Evolutionary conservation across 2,113 vertebrate genomes (phyloP).

Genomic region (Hemibagrus wyckioides): DNA sequence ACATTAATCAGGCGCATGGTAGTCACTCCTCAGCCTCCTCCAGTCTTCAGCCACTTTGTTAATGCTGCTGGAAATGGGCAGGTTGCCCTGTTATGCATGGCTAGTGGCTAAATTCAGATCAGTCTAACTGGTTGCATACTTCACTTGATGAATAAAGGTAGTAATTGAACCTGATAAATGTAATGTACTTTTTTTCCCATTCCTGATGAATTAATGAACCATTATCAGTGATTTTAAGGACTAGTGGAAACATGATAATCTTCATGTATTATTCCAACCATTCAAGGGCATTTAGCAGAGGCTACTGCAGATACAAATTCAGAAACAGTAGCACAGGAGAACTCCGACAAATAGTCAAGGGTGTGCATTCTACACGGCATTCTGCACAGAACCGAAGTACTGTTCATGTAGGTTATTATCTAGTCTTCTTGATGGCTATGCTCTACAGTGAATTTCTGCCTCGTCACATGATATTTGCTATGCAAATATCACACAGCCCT

Average conservation of each 20-base stretch:
- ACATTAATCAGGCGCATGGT: slow-evolving; percentile 44
- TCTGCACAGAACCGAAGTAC: background rate
- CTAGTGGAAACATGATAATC: slow-evolving; percentile 18
- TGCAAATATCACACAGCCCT: background rate
- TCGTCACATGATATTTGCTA: background rate
- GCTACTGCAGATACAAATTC: background rate
- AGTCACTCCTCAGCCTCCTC: slow-evolving; percentile 35
- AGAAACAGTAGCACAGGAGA: slow-evolving; percentile 1
- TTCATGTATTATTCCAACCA: slow-evolving; percentile 11
- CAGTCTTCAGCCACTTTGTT: slow-evolving; percentile 29
- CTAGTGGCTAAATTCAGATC: slow-evolving; percentile 2
- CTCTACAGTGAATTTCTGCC: background rate
- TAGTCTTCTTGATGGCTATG: background rate
- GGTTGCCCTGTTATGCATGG: background rate
- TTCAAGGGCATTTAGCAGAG: slow-evolving; percentile 12
- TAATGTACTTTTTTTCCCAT: background rate
- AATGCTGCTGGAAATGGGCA: slow-evolving; percentile 38
- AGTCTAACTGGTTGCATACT: background rate
- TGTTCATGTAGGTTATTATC: background rate
- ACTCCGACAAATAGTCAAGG: background rate
- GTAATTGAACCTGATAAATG: slow-evolving; percentile 15
- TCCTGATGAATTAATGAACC: slow-evolving; percentile 17
- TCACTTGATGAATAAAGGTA: background rate
- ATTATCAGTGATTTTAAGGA: slow-evolving; percentile 25
- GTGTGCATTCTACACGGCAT: background rate